These are phyloP conservation scores for Heterochromis multidens DNA, from an alignment of 2,113 vertebrate species.

Conservation along the genomic window DNA sequence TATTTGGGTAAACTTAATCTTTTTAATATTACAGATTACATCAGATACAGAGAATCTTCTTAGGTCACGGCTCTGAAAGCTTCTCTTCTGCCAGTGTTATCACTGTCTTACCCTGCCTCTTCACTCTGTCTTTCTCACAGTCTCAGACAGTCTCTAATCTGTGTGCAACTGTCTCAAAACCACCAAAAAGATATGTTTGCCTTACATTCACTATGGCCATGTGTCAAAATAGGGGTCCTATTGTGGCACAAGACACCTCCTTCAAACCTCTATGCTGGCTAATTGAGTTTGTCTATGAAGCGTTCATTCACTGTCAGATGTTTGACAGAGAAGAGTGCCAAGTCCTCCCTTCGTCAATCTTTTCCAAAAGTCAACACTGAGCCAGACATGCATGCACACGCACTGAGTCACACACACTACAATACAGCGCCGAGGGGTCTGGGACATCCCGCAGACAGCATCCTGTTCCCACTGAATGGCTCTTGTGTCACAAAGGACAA, in stretches of 20 bases:
- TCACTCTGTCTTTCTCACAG: not conserved
- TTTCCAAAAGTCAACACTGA: constrained; percentile 63
- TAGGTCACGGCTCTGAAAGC: not conserved
- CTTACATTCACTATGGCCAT: constrained; percentile 33
- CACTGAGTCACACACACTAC: constrained; percentile 53
- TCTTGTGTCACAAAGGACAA: constrained; percentile 70
- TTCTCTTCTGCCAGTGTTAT: not conserved
- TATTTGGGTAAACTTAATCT: not conserved
- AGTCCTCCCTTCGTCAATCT: constrained; percentile 58
- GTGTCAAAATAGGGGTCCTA: constrained; percentile 47
- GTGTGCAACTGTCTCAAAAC: constrained; percentile 36
- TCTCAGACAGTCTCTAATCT: constrained; percentile 26
- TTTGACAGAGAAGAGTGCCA: constrained; percentile 55
- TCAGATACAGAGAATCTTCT: not conserved
- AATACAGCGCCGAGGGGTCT: constrained; percentile 71
- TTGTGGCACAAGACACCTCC: constrained; percentile 55
- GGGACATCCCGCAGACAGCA: constrained; percentile 70
- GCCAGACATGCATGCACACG: constrained; percentile 53
- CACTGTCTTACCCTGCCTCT: not conserved
- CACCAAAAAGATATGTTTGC: constrained; percentile 54
- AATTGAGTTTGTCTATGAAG: constrained; percentile 68
- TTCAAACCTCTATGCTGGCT: constrained; percentile 49
- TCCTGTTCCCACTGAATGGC: constrained; percentile 70
- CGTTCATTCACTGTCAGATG: constrained; percentile 59
- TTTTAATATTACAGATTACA: not conserved